These are phyloP conservation scores for Cactoblastis cactorum DNA, from an alignment of 2,888 invertebrate genomes.

Conservation along the genomic window DNA sequence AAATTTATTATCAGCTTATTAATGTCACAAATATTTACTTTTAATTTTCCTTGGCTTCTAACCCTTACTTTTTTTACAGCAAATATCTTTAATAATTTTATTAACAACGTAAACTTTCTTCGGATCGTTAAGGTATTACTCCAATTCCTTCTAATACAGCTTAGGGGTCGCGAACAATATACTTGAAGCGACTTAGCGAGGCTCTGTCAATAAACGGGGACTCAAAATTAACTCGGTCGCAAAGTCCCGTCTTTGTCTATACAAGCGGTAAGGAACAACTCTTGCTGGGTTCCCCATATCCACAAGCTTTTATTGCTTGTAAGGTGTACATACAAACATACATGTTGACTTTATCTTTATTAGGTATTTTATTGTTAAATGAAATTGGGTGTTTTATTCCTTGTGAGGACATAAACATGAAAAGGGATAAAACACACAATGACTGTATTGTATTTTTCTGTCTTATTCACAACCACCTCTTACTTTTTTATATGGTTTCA, in stretches of 20 bases:
- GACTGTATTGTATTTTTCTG: too few relatives aligned
- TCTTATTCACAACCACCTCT: too few relatives aligned
- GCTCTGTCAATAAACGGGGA: slow-evolving; percentile 9
- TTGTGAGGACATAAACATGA: too few relatives aligned
- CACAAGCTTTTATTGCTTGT: not conserved
- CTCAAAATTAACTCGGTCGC: slow-evolving; percentile 12
- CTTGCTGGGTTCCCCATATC: not conserved
- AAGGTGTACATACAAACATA: not conserved
- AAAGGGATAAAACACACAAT: too few relatives aligned
- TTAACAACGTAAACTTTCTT: not conserved
- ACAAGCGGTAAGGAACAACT: slow-evolving; percentile 3
- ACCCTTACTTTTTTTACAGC: too few relatives aligned
- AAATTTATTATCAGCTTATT: too few relatives aligned
- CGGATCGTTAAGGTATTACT: slow-evolving; percentile 1
- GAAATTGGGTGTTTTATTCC: too few relatives aligned
- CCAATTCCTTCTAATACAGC: slow-evolving; percentile 12
- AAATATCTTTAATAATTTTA: not conserved
- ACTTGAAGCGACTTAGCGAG: slow-evolving; percentile 8
- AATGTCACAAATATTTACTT: too few relatives aligned
- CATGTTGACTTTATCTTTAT: not conserved
- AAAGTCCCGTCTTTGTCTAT: slow-evolving; percentile 13
- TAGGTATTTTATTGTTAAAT: not conserved
- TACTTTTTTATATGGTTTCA: too few relatives aligned
- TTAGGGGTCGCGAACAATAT: slow-evolving; percentile 11
- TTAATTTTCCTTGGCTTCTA: too few relatives aligned